Base-by-base conservation (phyloP, 92 coral and sea anemone genomes). In the Parazoanthus atlanticus region DNA sequence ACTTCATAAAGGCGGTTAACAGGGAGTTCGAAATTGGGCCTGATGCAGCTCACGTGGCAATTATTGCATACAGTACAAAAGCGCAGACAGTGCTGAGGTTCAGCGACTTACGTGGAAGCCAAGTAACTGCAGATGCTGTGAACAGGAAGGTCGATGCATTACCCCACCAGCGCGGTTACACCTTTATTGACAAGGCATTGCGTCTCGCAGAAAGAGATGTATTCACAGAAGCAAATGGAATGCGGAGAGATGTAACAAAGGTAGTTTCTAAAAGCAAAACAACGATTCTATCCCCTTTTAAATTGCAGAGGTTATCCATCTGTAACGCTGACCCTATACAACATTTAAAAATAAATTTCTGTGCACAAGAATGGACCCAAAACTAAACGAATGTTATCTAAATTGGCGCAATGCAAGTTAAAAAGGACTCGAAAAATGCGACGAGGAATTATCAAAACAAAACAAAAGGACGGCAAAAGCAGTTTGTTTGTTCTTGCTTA, bases 71-170 rank as follows among this genome's bases (percentile, higher is more conserved):
- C 43, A 80, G 85, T 34, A 80, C 85, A 17, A 80, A 80, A 38
- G 85, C 85, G 6, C 36, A 61, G 43, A 58, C 85, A 61, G 73
- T 80, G 28, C 71, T 80, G 85, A 80, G 31, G 72, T 80, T 80
- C 85, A 80, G 85, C 15, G 85, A 80, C 17, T 33, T 80, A 58
- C 73, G 85, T 30, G 85, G 85, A 80, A 80, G 31, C 41, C 85
- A 80, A 80, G 12, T 80, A 29, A 58, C 41, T 16, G 19, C 71
- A 31, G 73, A 80, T 52, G 72, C 85, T 56, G 85, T 80, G 29
- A 80, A 52, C 40, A 58, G 73, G 66, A 80, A 31, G 29, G 72
- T 80, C 6, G 85, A 80, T 54, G 66, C 85, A 23, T 25, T 80
- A 33, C 85, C 85, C 30, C 85, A 80, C 38, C 85, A 31, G 46